Conservation (phyloP, 1,140 invertebrate species). For the Cotesia glomerata region DNA sequence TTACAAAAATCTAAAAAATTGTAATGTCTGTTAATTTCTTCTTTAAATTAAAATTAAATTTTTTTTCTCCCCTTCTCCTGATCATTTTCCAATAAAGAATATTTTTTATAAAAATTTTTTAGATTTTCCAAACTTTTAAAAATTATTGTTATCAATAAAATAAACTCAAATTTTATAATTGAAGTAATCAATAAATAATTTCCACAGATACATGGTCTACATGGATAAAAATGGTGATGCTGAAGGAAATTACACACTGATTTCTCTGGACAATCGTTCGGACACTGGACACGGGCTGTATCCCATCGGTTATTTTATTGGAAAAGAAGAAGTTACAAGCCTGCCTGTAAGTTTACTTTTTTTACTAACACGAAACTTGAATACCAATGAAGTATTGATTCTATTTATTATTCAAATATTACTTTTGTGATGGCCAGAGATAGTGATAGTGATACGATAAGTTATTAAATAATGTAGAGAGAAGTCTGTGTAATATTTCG, state of each 20-base stretch:
- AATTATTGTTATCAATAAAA: no score
- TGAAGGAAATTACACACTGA: constrained; percentile 93
- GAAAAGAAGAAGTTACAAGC: constrained; percentile 58
- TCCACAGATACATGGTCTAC: constrained; percentile 80
- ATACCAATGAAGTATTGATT: constrained; percentile 2
- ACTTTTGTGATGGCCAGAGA: neutral
- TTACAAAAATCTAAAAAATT: no score
- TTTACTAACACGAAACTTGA: no score
- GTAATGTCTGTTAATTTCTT: no score
- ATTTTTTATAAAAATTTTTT: no score
- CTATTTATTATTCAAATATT: neutral
- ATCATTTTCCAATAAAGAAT: no score
- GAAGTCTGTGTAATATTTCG: neutral
- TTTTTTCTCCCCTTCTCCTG: no score
- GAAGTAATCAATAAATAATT: neutral
- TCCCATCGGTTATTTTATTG: constrained; percentile 73
- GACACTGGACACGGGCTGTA: constrained; percentile 71
- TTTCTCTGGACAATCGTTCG: constrained; percentile 68
- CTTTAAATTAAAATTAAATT: no score
- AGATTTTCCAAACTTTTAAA: no score
- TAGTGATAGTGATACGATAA: neutral
- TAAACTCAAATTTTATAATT: no score
- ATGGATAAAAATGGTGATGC: constrained; percentile 96
- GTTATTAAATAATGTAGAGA: neutral
- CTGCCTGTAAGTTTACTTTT: constrained; percentile 63